Evolutionary conservation across 2,797 vertebrate species (phyloP).

Genomic region (Malurus leucopterus): DNA sequence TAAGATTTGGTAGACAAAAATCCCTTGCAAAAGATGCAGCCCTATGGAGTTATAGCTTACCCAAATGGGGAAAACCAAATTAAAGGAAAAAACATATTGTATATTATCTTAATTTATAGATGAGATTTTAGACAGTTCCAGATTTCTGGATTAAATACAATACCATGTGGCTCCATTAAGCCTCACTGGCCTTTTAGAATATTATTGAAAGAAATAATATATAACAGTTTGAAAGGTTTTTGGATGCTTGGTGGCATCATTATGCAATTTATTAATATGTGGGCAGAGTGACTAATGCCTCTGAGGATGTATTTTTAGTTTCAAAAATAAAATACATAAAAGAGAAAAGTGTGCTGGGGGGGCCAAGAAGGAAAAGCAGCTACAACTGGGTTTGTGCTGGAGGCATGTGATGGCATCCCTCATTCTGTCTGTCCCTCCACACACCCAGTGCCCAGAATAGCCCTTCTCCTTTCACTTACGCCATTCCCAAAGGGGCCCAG

Average conservation of each 20-base stretch:
- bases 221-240: constrained; percentile 62
- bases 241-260: constrained; percentile 59
- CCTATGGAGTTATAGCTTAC: not conserved
- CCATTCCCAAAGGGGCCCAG: not conserved
- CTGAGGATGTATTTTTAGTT: constrained; percentile 58
- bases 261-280: constrained; percentile 66
- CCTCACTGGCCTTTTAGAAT: constrained; percentile 53
- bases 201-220: constrained; percentile 62
- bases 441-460: not conserved
- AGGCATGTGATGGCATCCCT: not conserved
- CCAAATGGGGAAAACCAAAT: constrained; percentile 36
- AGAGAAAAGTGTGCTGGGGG: not conserved
- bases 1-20: constrained; percentile 10
- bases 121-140: constrained; percentile 55
- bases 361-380: constrained; percentile 11
- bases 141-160: constrained; percentile 66
- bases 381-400: constrained; percentile 28
- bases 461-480: not conserved
- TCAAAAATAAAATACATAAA: not conserved
- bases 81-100: constrained; percentile 58
- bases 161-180: constrained; percentile 62
- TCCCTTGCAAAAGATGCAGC: constrained; percentile 19
- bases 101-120: constrained; percentile 58
- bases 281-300: constrained; percentile 63
- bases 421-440: constrained; percentile 3